These are phyloP conservation scores for Tamandua tetradactyla DNA, from an alignment of 2,797 vertebrate species.

Conservation along the genomic window DNA sequence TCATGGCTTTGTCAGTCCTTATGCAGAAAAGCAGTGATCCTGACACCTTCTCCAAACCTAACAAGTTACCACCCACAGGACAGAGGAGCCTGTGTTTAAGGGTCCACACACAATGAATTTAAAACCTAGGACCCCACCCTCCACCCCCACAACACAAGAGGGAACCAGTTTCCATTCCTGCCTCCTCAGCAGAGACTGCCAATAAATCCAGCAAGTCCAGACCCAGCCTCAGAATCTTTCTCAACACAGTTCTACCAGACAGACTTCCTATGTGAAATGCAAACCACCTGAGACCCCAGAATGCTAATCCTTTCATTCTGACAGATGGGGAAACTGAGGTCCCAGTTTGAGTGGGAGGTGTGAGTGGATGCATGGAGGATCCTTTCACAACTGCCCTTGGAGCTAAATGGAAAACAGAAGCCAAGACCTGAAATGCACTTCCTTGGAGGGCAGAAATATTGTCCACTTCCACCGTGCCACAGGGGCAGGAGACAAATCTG, in stretches of 20 bases:
- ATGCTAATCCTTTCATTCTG: background rate
- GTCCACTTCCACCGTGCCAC: accelerated
- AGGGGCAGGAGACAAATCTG: background rate
- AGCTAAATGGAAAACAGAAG: background rate
- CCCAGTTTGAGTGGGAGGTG: background rate
- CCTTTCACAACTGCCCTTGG: background rate
- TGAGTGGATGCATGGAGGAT: accelerated
- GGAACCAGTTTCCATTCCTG: background rate
- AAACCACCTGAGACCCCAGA: background rate
- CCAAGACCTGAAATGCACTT: background rate
- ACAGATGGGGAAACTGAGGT: background rate
- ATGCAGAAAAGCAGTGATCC: accelerated
- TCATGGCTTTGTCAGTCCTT: background rate
- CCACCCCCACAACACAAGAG: too few species aligned
- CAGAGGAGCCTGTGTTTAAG: background rate
- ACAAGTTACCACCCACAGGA: background rate
- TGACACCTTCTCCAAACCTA: background rate
- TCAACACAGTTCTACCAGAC: background rate
- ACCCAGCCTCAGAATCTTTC: background rate
- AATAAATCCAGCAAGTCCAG: background rate
- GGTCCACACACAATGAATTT: background rate
- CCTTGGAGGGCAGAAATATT: accelerated
- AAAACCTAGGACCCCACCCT: background rate
- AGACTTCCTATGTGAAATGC: accelerated
- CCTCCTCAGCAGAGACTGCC: background rate